Base-by-base conservation (phyloP, 1,140 invertebrate genomes). In the Solen grandis region DNA sequence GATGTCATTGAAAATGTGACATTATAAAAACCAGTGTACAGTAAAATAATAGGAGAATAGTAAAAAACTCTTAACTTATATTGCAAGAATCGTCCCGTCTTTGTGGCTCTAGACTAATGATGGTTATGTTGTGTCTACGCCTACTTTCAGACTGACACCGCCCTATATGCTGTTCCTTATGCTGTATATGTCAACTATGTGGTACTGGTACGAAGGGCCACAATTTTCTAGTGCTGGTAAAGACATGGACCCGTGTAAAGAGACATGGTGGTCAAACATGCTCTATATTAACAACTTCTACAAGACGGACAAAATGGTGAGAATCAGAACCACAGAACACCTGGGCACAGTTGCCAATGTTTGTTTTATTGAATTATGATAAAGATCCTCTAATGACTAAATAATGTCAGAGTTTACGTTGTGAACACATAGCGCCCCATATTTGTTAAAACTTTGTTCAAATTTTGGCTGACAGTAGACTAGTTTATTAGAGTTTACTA, bases 151-250 rank as follows among this genome's bases (percentile, higher is more conserved):
- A 78, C 93, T 97, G 38, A 97, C 96, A 0, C 95, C 95, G 0
- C 96, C 96, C 0, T 97, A 97, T 89, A 94, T 97, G 89, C 96
- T 96, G 86, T 94, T 96, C 59, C 92, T 97, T 69, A 96, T 96
- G 41, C 95, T 95, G 91, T 95, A 96, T 85, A 94, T 95, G 0
- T 95, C 94, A 84, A 91, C 96, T 4, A 94, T 95, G 90, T 94
- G 95, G 50, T 94, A 95, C 70, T 86, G 94, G 5, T 94, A 94
- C 3, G 88, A 92, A 10, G 95, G 95, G 1, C 95, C 86, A 0
- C 35, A 84, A 14, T 85, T 85, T 84, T 65, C 65, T 0, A 29
- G 68, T 13, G 10, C 69, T 31, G 84, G 84, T 2, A 3, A 41
- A 19, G 83, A 85, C 25, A 19, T 25, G 2, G 70, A 86, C 35